Evolutionary conservation across 2,113 vertebrate species (phyloP).

Genomic region (Pseudorhombus dupliciocellatus): DNA sequence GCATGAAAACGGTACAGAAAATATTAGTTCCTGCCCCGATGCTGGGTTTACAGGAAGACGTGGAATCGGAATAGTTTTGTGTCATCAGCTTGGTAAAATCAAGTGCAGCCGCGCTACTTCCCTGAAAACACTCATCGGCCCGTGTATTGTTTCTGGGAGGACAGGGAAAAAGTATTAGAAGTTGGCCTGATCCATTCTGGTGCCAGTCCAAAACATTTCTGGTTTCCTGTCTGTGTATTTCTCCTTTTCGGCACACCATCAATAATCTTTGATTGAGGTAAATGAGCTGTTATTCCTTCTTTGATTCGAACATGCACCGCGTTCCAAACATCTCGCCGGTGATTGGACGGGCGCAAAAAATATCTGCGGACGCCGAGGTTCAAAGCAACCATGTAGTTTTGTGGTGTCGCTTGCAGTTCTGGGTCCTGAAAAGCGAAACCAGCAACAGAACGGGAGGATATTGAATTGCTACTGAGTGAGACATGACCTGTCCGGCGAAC

Average conservation of each 20-base stretch:
- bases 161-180: conserved; percentile 20
- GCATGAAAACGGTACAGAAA: conserved; percentile 44
- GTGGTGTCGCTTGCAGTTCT: conserved; percentile 71
- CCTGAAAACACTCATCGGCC: not conserved
- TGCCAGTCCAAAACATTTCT: conserved; percentile 12
- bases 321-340: conserved; percentile 50
- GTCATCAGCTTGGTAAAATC: conserved; percentile 37
- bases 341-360: conserved; percentile 54
- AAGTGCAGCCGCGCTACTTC: conserved; percentile 24
- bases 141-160: conserved; percentile 24
- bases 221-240: conserved; percentile 31
- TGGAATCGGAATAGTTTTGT: conserved; percentile 4
- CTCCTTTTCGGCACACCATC: conserved; percentile 47
- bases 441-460: conserved; percentile 74
- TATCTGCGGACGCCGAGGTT: conserved; percentile 55
- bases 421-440: conserved; percentile 75
- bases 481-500: conserved; percentile 80
- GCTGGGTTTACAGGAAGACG: conserved; percentile 35
- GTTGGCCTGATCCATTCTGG: conserved; percentile 44
- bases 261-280: conserved; percentile 47
- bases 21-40: conserved; percentile 28
- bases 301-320: conserved; percentile 48
- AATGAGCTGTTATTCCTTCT: conserved; percentile 60
- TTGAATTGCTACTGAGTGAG: conserved; percentile 76
- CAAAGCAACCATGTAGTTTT: conserved; percentile 77